Conservation (phyloP, 2,113 vertebrate species). For the Mesocricetus auratus region DNA sequence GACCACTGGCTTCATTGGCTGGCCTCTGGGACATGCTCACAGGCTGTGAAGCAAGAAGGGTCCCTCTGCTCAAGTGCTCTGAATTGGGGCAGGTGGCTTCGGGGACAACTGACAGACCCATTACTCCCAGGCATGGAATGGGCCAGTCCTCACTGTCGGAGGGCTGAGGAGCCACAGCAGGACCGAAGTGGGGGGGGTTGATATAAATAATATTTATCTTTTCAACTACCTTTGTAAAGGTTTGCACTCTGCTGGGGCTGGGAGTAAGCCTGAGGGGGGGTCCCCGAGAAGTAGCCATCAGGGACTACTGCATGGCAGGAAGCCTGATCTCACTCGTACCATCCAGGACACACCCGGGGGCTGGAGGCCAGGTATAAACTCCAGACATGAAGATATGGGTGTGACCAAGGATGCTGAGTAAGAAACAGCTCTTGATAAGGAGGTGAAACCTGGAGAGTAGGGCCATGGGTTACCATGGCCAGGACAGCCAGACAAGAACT, state of each 20-base stretch:
- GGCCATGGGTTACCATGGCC: accelerated
- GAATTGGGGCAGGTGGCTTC: background rate
- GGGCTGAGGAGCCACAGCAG: background rate
- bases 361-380: background rate
- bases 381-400: background rate
- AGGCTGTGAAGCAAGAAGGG: background rate
- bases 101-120: background rate
- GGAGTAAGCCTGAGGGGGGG: background rate
- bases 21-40: background rate
- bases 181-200: background rate
- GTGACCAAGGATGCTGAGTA: background rate
- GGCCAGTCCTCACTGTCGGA: background rate
- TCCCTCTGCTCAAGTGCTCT: background rate
- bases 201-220: slow-evolving; percentile 79
- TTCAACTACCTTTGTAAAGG: slow-evolving; percentile 60
- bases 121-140: background rate
- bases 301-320: background rate
- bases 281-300: background rate
- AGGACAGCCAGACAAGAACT: background rate
- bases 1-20: background rate
- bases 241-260: background rate
- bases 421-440: background rate
- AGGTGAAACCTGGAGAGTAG: background rate
- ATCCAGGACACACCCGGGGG: background rate
- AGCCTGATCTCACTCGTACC: background rate